Percentiles rank a stretch among this genome's conserved stretches.
Evolutionary conservation across 2,113 vertebrate species (phyloP).

Genomic region (Psophia crepitans): DNA sequence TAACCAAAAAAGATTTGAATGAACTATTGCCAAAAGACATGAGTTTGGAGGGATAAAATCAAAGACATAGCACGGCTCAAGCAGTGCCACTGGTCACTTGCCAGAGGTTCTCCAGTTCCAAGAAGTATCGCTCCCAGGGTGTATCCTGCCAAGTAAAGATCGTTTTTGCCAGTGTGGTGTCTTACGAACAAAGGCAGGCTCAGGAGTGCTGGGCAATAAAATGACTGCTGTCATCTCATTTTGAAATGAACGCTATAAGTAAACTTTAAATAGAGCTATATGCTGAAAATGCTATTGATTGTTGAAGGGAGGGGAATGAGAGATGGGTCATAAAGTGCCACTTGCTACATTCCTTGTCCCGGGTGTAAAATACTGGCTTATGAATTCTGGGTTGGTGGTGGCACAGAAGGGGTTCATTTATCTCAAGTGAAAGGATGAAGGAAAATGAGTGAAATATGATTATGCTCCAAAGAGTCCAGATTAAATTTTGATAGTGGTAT

Average conservation of each 20-base stretch:
- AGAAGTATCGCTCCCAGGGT: neutral
- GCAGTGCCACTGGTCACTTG: neutral
- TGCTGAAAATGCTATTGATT: neutral
- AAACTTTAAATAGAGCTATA: conserved; percentile 55
- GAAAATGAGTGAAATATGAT: conserved; percentile 59
- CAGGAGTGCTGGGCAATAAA: neutral
- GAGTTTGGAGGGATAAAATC: neutral
- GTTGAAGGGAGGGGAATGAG: conserved; percentile 7
- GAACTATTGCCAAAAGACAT: neutral
- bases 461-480: conserved; percentile 29
- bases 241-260: conserved; percentile 23
- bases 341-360: conserved; percentile 1
- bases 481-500: conserved; percentile 33
- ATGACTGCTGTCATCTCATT: neutral
- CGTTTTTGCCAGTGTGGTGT: neutral
- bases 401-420: conserved; percentile 55
- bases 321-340: conserved; percentile 35
- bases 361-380: conserved; percentile 34
- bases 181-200: neutral
- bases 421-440: conserved; percentile 38
- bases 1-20: neutral
- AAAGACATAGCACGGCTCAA: neutral
- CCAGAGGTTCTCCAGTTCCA: neutral
- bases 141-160: neutral
- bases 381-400: conserved; percentile 45